phyloP scores from a whole-genome alignment of 2,113 vertebrate species.

The Melospiza melodia region DNA sequence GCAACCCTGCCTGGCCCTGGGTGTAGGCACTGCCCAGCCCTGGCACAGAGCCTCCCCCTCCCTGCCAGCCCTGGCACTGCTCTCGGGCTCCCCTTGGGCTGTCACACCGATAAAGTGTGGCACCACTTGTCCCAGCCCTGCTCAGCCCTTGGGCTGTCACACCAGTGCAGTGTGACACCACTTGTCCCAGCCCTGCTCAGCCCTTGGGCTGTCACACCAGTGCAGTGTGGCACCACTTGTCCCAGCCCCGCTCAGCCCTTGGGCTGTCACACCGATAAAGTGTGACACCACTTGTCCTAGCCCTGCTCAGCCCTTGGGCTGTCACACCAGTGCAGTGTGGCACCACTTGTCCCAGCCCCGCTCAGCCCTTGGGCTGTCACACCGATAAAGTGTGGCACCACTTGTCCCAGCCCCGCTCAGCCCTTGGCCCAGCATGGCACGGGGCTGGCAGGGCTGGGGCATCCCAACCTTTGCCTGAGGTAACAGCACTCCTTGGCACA shows the following conservation, averaged over 20 bases:
- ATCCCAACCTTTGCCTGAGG: not conserved
- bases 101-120: not conserved
- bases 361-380: not conserved
- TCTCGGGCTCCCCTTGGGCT: not conserved
- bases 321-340: not conserved
- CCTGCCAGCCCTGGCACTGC: fast-evolving
- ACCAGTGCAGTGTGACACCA: not conserved
- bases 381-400: not conserved
- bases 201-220: not conserved
- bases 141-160: not conserved
- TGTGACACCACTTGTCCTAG: not conserved
- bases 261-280: not conserved
- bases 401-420: fast-evolving
- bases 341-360: not conserved
- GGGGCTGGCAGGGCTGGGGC: not conserved
- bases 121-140: not conserved
- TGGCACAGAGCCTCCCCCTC: fast-evolving
- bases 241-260: not conserved
- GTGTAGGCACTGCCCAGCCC: fast-evolving
- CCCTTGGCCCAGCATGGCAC: fast-evolving
- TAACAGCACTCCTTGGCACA: not conserved
- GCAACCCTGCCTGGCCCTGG: not conserved
- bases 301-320: not conserved
- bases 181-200: fast-evolving
- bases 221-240: not conserved